Conservation (phyloP, 2,113 vertebrate genomes). For the Chascanopsetta lugubris region DNA sequence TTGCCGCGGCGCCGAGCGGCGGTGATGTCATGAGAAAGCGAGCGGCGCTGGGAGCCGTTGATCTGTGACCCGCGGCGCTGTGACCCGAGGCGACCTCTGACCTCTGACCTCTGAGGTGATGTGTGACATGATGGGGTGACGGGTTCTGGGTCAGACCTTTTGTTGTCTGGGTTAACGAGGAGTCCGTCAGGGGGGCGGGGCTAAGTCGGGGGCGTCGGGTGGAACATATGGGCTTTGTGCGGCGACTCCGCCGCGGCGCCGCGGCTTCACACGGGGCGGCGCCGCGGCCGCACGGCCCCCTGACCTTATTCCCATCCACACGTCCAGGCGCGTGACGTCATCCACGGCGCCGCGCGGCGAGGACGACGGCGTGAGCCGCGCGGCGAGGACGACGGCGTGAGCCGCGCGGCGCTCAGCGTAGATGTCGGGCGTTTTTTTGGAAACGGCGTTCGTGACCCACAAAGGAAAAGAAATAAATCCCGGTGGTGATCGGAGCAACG, state of each 20-base stretch:
- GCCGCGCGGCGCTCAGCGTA: too few relatives aligned
- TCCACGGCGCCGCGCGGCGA: not conserved
- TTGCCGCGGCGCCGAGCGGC: not conserved
- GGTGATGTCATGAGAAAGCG: constrained; percentile 60
- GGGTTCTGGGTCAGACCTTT: constrained; percentile 62
- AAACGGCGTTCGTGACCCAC: too few relatives aligned
- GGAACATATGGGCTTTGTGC: constrained; percentile 29
- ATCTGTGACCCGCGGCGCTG: constrained; percentile 55
- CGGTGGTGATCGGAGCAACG: too few relatives aligned
- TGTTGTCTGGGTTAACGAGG: constrained; percentile 63
- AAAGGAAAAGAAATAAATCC: too few relatives aligned
- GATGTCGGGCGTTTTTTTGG: too few relatives aligned
- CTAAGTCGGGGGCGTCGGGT: constrained; percentile 8
- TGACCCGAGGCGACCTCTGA: constrained; percentile 60
- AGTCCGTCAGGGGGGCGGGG: constrained; percentile 23
- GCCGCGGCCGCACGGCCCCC: constrained; percentile 41
- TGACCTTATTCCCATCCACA: constrained; percentile 56
- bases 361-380: not conserved
- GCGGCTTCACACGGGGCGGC: constrained; percentile 49
- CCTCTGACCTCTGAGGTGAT: constrained; percentile 36
- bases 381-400: not conserved
- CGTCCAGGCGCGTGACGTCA: constrained; percentile 23
- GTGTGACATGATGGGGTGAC: constrained; percentile 51
- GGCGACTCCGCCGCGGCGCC: not conserved
- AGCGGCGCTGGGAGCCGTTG: constrained; percentile 46